Evolutionary conservation across 1,140 invertebrate species (phyloP), one percentile per base, ranked within the genome.

Genomic region (Zaprionus kolodkinae): DNA sequence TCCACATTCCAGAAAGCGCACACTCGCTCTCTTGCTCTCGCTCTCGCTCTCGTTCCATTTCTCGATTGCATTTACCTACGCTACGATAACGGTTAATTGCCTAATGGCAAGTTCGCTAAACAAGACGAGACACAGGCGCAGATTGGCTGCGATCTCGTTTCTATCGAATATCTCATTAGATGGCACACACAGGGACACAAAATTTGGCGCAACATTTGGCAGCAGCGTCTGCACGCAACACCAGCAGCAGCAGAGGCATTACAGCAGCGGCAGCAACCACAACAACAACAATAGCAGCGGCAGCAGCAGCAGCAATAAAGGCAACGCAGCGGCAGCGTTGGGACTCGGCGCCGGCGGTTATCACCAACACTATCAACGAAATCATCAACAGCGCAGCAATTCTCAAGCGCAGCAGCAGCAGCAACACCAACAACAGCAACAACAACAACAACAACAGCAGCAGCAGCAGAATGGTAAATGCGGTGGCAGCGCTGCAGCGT

Each of bases 91-190:
- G 54, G 86, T 89, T 81, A 75, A 91, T 76, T 85, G 91, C 85
- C 91, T 91, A 92, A 92, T 92, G 91, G 91, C 91, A 92, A 92
- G 91, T 92, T 91, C 91, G 84, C 85, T 92, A 36, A 92, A 92
- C 81, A 92, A 92, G 83, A 92, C 92, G 81, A 92, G 92, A 91
- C 91, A 92, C 86, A 91, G 97, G 84, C 94, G 96, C 92, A 95
- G 97, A 92, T 94, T 98, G 83, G 97, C 97, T 90, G 97, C 97
- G 78, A 94, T 97, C 72, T 97, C 96, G 81, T 99, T 99, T 94
- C 94, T 99, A 78, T 97, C 97, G 33, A 98, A 98, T 94, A 99
- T 99, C 89, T 98, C 97, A 65, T 94, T 99, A 63, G 97, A 98
- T 94, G 97, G 97, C 60, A 97, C 96, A 82, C 96, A 97, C 93